Evolutionary conservation across 2,797 vertebrate genomes (phyloP).

Genomic region (Tachyglossus aculeatus): DNA sequence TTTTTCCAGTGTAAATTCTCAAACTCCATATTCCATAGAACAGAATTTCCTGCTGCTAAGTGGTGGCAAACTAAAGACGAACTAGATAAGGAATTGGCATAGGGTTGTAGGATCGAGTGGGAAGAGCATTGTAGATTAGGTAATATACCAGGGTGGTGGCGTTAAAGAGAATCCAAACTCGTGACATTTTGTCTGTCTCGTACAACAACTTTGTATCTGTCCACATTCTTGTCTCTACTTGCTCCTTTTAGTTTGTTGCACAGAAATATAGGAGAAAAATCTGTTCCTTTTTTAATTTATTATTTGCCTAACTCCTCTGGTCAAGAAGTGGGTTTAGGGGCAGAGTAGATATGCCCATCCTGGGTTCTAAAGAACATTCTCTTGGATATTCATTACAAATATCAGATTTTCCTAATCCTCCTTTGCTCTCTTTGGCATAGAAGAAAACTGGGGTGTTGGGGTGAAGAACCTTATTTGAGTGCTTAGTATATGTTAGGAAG

Average conservation of each 20-base stretch:
- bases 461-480: too few relatives aligned
- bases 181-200: neutral
- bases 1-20: neutral
- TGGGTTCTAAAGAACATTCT: neutral
- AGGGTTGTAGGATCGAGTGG: too few relatives aligned
- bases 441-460: conserved; percentile 16
- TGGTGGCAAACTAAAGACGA: conserved; percentile 2
- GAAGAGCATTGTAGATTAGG: conserved; percentile 14
- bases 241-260: conserved; percentile 6
- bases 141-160: too few relatives aligned
- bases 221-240: conserved; percentile 29
- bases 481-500: too few relatives aligned
- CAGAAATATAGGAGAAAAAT: conserved; percentile 19
- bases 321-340: neutral
- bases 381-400: neutral
- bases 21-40: conserved; percentile 3
- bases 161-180: neutral
- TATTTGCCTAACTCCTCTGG: too few relatives aligned
- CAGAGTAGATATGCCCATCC: neutral
- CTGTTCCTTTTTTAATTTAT: conserved; percentile 33
- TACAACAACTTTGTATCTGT: conserved; percentile 8
- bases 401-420: conserved; percentile 21
- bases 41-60: conserved; percentile 6
- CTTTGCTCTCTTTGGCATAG: neutral
- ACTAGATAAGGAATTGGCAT: too few relatives aligned